Evolutionary conservation across 2,888 invertebrate species (phyloP).

Genomic region (Theristus sp.): DNA sequence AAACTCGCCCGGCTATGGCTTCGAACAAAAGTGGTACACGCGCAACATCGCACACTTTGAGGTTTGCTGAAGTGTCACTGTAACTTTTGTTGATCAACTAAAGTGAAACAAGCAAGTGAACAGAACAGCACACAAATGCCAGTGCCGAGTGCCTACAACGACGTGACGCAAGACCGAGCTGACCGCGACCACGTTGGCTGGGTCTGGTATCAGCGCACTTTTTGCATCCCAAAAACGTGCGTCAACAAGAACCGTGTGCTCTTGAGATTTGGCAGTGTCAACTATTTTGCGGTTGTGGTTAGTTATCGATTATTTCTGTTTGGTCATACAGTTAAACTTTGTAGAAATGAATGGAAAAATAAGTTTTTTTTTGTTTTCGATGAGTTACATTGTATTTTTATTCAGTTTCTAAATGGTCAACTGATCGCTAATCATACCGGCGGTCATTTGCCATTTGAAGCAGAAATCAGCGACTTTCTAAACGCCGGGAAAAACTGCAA

Average conservation of each 20-base stretch:
- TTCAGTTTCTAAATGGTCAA: slow-evolving; percentile 71
- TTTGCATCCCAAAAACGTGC: neutral
- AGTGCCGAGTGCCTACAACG: slow-evolving; percentile 86
- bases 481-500: neutral
- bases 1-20: slow-evolving; percentile 51
- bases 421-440: slow-evolving; percentile 64
- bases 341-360: too few species aligned
- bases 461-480: slow-evolving; percentile 49
- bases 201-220: slow-evolving; percentile 57
- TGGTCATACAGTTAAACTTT: too few species aligned
- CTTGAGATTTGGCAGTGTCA: slow-evolving; percentile 74
- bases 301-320: too few species aligned
- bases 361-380: too few species aligned
- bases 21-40: slow-evolving; percentile 54
- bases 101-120: neutral
- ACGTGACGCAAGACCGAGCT: slow-evolving; percentile 58
- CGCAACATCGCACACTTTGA: slow-evolving; percentile 10
- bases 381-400: slow-evolving; percentile 30
- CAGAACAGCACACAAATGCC: slow-evolving; percentile 49
- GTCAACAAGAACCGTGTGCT: slow-evolving; percentile 45
- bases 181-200: slow-evolving; percentile 80
- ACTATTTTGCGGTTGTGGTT: slow-evolving; percentile 70
- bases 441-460: slow-evolving; percentile 84
- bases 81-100: too few species aligned
- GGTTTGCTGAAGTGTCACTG: too few species aligned